Evolutionary conservation across 2,888 invertebrate genomes (phyloP).

Genomic region (Agrotis exclamationis): DNA sequence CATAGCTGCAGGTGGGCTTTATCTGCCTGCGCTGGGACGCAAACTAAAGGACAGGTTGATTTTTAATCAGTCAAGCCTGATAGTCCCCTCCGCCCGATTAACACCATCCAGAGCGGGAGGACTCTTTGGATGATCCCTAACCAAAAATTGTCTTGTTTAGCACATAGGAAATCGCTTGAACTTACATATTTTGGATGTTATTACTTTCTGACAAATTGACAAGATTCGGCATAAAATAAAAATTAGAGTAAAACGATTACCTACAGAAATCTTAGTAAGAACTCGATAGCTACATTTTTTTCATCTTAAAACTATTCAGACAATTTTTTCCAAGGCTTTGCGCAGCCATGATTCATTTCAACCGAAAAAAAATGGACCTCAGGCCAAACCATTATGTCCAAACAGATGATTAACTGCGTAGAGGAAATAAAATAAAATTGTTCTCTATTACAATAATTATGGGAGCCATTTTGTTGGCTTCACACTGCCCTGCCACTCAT

Average conservation of each 20-base stretch:
- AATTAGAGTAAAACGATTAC: slow-evolving; percentile 19
- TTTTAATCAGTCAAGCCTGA: too few relatives aligned
- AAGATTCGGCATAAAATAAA: background rate
- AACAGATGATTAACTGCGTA: slow-evolving; percentile 58
- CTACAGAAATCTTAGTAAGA: background rate
- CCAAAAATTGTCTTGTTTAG: too few relatives aligned
- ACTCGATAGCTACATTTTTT: background rate
- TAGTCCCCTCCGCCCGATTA: too few relatives aligned
- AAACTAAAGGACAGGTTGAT: too few relatives aligned
- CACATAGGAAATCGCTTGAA: too few relatives aligned
- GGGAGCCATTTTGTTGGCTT: slow-evolving; percentile 61
- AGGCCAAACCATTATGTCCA: slow-evolving; percentile 51
- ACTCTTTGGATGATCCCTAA: too few relatives aligned
- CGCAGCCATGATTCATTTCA: slow-evolving; percentile 38
- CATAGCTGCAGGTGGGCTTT: too few relatives aligned
- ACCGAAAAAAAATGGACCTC: slow-evolving; percentile 39
- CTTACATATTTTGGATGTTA: too few relatives aligned
- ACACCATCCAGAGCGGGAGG: too few relatives aligned
- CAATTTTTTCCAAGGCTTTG: slow-evolving; percentile 33
- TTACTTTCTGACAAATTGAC: too few relatives aligned
- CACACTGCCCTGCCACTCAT: slow-evolving; percentile 44
- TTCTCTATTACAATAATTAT: slow-evolving; percentile 69
- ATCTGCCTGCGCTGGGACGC: too few relatives aligned
- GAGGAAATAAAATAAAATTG: slow-evolving; percentile 61
- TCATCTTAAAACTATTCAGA: background rate